Evolutionary conservation across 2,113 vertebrate genomes (phyloP).

Genomic region (Theristicus caerulescens): DNA sequence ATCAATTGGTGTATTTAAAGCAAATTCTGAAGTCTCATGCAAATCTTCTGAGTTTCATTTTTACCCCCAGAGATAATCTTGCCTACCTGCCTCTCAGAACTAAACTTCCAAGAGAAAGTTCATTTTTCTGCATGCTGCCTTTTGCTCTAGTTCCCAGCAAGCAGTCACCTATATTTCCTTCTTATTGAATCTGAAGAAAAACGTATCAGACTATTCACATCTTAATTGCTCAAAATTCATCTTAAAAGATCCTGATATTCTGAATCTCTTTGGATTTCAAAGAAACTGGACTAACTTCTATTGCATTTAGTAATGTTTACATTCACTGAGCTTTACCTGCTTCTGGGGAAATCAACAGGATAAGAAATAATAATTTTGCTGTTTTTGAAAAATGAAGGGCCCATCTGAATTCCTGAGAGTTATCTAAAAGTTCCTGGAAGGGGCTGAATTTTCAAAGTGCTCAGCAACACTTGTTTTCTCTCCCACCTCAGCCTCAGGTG

Average conservation of each 20-base stretch:
- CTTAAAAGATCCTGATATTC: background rate
- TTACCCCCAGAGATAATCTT: background rate
- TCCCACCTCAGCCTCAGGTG: accelerated
- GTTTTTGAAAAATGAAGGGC: background rate
- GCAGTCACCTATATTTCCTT: background rate
- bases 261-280: background rate
- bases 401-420: background rate
- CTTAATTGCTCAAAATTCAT: background rate
- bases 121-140: background rate
- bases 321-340: background rate
- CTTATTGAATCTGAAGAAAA: background rate
- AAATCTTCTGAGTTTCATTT: background rate
- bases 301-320: background rate
- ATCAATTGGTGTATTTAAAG: background rate
- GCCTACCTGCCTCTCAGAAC: background rate
- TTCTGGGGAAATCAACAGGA: background rate
- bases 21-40: background rate
- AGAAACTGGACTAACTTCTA: background rate
- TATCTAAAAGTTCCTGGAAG: background rate
- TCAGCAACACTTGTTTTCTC: background rate
- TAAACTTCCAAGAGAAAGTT: background rate
- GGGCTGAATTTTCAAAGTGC: background rate
- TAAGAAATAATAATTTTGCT: background rate
- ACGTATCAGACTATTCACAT: accelerated
- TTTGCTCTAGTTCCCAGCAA: background rate